A percentile compares a stretch with the other conserved stretches of the same genome.
These are phyloP conservation scores for Poecilia latipinna DNA, from an alignment of 2,113 vertebrate species.

Conservation along the genomic window DNA sequence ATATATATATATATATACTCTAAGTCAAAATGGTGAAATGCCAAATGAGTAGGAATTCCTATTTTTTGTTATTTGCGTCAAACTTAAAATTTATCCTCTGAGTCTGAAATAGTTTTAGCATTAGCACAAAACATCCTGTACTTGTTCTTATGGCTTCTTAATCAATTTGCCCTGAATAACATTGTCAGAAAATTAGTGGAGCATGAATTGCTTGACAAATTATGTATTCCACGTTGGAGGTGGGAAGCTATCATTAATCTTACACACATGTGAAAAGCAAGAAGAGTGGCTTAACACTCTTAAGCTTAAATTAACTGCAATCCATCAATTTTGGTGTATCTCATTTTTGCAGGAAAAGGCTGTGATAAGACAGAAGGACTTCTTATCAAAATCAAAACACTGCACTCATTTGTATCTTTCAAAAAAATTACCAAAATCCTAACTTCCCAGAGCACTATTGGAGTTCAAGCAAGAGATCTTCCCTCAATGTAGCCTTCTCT, in stretches of 20 bases:
- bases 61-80: not conserved
- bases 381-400: constrained; percentile 78
- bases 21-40: no score
- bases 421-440: constrained; percentile 14
- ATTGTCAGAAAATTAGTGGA: constrained; percentile 60
- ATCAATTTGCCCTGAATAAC: constrained; percentile 44
- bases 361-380: constrained; percentile 59
- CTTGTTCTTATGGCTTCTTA: constrained; percentile 22
- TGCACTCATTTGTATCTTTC: constrained; percentile 55
- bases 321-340: constrained; percentile 59
- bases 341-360: constrained; percentile 60
- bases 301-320: constrained; percentile 62
- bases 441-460: constrained; percentile 25
- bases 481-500: not conserved
- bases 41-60: no score
- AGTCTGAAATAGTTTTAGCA: not conserved
- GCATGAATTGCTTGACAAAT: constrained; percentile 63
- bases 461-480: constrained; percentile 27
- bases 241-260: constrained; percentile 61
- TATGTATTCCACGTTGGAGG: constrained; percentile 52
- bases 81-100: constrained; percentile 7
- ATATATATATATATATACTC: constrained; percentile 6
- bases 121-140: constrained; percentile 16
- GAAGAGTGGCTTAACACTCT: constrained; percentile 43
- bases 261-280: constrained; percentile 51